Evolutionary conservation across 2,113 vertebrate species (phyloP), one percentile per base, ranked within the genome.

Genomic region (Cervus canadensis): DNA sequence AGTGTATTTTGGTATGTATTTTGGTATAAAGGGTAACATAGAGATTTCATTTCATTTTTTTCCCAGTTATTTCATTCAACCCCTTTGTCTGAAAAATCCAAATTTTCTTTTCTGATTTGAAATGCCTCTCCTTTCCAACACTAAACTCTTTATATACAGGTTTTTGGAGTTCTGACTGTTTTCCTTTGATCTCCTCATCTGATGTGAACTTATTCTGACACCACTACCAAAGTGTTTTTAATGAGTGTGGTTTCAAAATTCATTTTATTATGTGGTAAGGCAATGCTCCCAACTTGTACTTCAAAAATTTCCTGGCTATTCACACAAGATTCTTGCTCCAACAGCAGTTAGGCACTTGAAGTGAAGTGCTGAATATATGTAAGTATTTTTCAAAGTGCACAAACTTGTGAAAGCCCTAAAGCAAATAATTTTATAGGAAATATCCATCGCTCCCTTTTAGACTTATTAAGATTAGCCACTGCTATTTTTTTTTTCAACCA

Each of bases 351-450:
- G 33, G 87, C 19, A 71, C 52, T 92, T 92, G 28, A 97, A 96
- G 36, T 62, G 28, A 59, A 90, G n/a, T 74, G 25, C 11, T 95
- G 57, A 81, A 90, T 87, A 87, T 50, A 43, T 45, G 17, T 36
- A 93, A 90, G 54, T 52, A 87, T 93, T 96, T 96, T 94, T 91
- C 78, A 48, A 92, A 96, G 91, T 79, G 28, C 19, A 96, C 45
- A 95, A 92, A 87, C 81, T 88, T 96, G 19, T 94, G 95, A 96
- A 97, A 97, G 33, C 64, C 48, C 48, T 93, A 96, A 97, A 97
- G 86, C 76, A 97, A 97, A 95, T 83, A 96, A 95, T 90, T 90
- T 94, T 56, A 94, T 78, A 96, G 60, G 62, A 91, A 45, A 50
- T 43, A 83, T 64, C 89, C 40, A 74, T 93, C 16, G 16, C 30